phyloP scores from a whole-genome alignment of 2,797 vertebrate species.

The Chloroceryle inda region DNA sequence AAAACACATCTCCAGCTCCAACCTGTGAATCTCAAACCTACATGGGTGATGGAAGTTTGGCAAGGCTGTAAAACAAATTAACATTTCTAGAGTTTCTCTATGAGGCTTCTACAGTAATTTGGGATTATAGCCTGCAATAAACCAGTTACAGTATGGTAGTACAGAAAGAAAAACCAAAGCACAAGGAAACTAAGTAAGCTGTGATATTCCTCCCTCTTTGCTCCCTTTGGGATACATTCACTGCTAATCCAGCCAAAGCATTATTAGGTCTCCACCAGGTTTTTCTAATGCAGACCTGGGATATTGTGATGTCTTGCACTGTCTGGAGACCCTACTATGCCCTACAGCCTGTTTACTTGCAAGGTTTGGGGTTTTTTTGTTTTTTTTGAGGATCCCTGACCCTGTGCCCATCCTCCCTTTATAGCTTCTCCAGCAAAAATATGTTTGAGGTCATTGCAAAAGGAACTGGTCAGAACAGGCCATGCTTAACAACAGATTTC shows the following conservation, averaged over 20 bases:
- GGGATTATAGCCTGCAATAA: constrained; percentile 16
- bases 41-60: neutral
- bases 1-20: neutral
- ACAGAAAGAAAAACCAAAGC: neutral
- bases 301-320: neutral
- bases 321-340: neutral
- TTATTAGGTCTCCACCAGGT: neutral
- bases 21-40: neutral
- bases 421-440: neutral
- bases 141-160: neutral
- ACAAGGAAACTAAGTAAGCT: neutral
- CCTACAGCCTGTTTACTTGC: neutral
- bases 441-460: neutral
- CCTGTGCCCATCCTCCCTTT: neutral
- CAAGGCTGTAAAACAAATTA: neutral
- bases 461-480: neutral
- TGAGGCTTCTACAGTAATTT: neutral
- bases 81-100: neutral
- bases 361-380: neutral
- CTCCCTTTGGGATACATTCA: neutral
- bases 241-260: neutral
- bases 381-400: neutral
- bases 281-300: neutral
- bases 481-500: neutral
- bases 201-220: neutral